phyloP scores from a whole-genome alignment of 2,113 vertebrate species.

The Carassius gibelio region DNA sequence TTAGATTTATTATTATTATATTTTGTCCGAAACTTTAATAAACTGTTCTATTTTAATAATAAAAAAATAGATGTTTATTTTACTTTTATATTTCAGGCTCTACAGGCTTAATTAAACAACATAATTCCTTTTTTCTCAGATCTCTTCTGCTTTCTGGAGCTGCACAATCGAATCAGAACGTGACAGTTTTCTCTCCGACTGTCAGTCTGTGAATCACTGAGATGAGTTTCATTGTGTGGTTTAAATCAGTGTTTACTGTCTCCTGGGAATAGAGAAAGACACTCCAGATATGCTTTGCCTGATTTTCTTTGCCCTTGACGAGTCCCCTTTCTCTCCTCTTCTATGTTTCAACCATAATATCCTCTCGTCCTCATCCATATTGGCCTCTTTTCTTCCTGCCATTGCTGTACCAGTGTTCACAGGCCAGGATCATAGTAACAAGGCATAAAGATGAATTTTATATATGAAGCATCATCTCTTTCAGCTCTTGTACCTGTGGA shows the following conservation, averaged over 20 bases:
- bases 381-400: conserved; percentile 33
- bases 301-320: conserved; percentile 64
- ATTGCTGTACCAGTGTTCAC: background rate
- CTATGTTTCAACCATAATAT: conserved; percentile 10
- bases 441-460: background rate
- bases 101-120: background rate
- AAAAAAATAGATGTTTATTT: too few species aligned
- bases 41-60: too few species aligned
- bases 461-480: background rate
- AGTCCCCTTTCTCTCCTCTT: conserved; percentile 43
- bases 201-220: background rate
- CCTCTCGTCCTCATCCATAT: background rate
- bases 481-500: background rate
- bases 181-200: conserved; percentile 12
- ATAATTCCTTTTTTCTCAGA: background rate
- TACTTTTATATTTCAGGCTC: background rate
- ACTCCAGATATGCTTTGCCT: conserved; percentile 54
- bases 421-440: conserved; percentile 8
- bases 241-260: conserved; percentile 43
- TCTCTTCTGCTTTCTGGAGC: background rate
- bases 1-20: too few species aligned
- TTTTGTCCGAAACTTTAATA: too few species aligned
- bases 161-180: background rate
- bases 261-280: conserved; percentile 51
- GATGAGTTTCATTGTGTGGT: conserved; percentile 31